Evolutionary conservation across 1,140 invertebrate genomes (phyloP).

Genomic region (Drosophila auraria): DNA sequence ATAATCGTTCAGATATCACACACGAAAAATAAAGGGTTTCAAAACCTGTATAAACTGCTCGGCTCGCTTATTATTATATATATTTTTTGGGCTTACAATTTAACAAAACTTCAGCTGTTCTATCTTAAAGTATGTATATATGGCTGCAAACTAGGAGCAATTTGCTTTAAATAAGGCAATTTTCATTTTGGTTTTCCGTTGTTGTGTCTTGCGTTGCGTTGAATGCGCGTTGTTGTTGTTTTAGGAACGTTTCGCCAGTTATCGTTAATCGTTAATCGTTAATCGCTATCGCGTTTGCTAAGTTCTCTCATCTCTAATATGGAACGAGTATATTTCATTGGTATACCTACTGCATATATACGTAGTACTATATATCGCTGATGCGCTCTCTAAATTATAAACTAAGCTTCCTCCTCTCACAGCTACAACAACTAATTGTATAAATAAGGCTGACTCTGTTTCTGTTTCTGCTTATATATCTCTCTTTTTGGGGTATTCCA

Average conservation of each 20-base stretch:
- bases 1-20: slow-evolving; percentile 40
- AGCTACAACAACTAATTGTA: slow-evolving; percentile 75
- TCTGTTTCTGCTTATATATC: slow-evolving; percentile 11
- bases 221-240: slow-evolving; percentile 14
- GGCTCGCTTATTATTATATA: slow-evolving; percentile 33
- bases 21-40: slow-evolving; percentile 15
- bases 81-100: slow-evolving; percentile 40
- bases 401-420: slow-evolving; percentile 66
- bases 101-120: slow-evolving; percentile 51
- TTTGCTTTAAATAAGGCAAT: slow-evolving; percentile 78
- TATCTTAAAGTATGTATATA: slow-evolving; percentile 50
- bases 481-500: slow-evolving; percentile 16
- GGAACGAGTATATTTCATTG: slow-evolving; percentile 56
- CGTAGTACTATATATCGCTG: slow-evolving; percentile 50
- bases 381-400: slow-evolving; percentile 75
- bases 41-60: slow-evolving; percentile 46
- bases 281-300: slow-evolving; percentile 37
- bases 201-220: slow-evolving; percentile 43
- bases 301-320: slow-evolving; percentile 57
- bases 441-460: slow-evolving; percentile 75
- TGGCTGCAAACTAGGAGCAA: slow-evolving; percentile 79
- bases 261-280: neutral
- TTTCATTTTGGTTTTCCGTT: slow-evolving; percentile 44
- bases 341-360: slow-evolving; percentile 40
- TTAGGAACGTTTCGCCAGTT: slow-evolving; percentile 74